Conservation (phyloP, 1,140 invertebrate species). For the Panagrolaimus sp. region DNA sequence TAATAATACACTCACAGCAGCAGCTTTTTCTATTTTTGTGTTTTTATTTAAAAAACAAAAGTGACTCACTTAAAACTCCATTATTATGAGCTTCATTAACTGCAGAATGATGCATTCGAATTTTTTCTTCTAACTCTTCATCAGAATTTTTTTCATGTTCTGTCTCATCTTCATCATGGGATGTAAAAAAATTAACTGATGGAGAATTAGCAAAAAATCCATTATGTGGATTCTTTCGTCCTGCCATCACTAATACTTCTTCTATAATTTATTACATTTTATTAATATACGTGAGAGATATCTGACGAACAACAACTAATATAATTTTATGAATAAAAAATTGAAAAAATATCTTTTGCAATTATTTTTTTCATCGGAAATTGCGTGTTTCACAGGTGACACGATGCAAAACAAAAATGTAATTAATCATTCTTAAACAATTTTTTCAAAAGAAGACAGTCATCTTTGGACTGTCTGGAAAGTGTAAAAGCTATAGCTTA, state of each 20-base stretch:
- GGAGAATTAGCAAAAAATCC: conserved; percentile 29
- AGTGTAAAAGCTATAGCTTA: too few species aligned
- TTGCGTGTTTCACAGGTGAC: too few species aligned
- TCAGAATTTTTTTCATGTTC: conserved; percentile 29
- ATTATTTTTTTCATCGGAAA: too few species aligned
- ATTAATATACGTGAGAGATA: background rate
- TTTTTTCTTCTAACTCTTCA: conserved; percentile 31
- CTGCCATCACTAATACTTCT: conserved; percentile 21
- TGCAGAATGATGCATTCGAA: conserved; percentile 12
- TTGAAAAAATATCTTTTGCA: too few species aligned
- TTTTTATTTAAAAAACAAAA: conserved; percentile 24
- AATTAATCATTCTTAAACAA: too few species aligned
- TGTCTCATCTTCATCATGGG: conserved; percentile 40
- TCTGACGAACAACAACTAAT: too few species aligned
- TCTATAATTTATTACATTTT: too few species aligned
- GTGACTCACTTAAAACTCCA: conserved; percentile 20
- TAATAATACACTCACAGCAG: background rate
- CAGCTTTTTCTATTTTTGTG: background rate
- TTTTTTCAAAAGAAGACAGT: too few species aligned
- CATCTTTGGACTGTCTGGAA: too few species aligned
- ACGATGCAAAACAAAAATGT: too few species aligned
- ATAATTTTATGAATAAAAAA: too few species aligned
- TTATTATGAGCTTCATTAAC: background rate
- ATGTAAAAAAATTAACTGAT: conserved; percentile 36
- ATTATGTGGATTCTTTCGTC: conserved; percentile 33